These are phyloP conservation scores for Agrotis segetum DNA, from an alignment of 2,888 invertebrate species.

Conservation along the genomic window DNA sequence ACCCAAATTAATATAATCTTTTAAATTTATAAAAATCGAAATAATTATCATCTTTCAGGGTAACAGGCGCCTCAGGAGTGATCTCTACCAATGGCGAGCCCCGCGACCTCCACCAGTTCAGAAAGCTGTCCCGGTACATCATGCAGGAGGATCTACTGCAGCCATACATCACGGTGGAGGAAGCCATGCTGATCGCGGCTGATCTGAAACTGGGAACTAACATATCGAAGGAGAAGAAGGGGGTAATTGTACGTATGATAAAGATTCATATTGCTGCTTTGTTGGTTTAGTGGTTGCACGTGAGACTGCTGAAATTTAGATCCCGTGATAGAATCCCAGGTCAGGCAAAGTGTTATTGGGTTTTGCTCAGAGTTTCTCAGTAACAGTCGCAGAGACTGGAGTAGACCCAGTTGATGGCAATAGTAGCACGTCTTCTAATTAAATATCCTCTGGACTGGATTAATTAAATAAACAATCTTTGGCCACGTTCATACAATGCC, in stretches of 20 bases:
- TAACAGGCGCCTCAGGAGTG: constrained; percentile 93
- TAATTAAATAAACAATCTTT: too few species aligned
- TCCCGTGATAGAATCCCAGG: not conserved
- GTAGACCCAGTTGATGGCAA: too few species aligned
- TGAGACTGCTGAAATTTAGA: not conserved
- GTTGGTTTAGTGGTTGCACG: not conserved
- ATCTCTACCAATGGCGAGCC: constrained; percentile 95
- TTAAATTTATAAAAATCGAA: constrained; percentile 2
- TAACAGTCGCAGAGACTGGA: too few species aligned
- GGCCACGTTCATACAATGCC: too few species aligned
- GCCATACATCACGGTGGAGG: constrained; percentile 96
- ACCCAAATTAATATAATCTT: too few species aligned
- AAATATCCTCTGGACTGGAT: too few species aligned
- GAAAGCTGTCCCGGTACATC: constrained; percentile 97
- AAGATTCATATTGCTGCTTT: not conserved
- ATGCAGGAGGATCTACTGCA: constrained; percentile 98
- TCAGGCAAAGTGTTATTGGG: not conserved
- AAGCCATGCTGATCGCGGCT: constrained; percentile 97
- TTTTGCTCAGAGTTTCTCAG: not conserved
- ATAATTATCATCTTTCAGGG: constrained; percentile 84
- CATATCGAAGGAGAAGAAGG: constrained; percentile 92
- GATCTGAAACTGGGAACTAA: constrained; percentile 96
- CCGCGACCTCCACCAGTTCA: constrained; percentile 94
- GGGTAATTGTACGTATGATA: constrained; percentile 90
- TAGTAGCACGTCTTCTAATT: too few species aligned